Percentiles rank a stretch among this genome's conserved stretches.
phyloP scores from a whole-genome alignment of 64 coral and sea anemone genomes.

The Pocillopora verrucosa region DNA sequence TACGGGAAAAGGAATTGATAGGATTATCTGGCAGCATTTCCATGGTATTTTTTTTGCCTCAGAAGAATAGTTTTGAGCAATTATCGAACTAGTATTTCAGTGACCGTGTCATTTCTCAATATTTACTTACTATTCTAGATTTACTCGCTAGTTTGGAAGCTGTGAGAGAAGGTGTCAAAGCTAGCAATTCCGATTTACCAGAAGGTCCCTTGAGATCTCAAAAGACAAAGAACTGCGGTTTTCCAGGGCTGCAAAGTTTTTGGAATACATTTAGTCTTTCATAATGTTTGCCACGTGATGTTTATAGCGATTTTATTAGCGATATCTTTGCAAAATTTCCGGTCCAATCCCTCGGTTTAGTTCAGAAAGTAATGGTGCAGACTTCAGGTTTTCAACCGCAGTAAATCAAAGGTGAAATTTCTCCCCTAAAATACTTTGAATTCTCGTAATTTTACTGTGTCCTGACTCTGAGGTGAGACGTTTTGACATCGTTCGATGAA shows the following conservation, averaged over 20 bases:
- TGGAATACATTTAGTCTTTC: not conserved
- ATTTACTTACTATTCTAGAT: not conserved
- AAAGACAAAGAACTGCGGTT: no score
- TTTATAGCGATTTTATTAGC: not conserved
- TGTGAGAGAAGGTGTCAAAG: not conserved
- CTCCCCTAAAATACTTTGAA: not conserved
- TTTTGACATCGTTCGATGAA: not conserved
- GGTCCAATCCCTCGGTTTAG: not conserved
- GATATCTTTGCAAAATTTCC: not conserved
- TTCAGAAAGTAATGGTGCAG: not conserved
- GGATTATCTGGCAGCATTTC: not conserved
- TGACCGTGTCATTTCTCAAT: not conserved
- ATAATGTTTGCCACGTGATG: not conserved
- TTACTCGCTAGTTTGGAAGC: no score
- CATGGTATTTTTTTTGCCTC: not conserved
- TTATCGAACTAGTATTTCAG: not conserved
- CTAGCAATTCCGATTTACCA: no score
- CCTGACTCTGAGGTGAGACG: not conserved
- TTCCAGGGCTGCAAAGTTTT: not conserved
- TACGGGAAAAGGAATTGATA: not conserved
- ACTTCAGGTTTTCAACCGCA: not conserved
- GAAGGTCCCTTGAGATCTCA: no score
- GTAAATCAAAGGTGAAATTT: not conserved
- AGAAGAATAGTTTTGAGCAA: not conserved
- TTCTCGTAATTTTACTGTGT: not conserved